These are phyloP conservation scores for Polyodon spathula DNA, from an alignment of 2,113 vertebrate genomes.

Conservation along the genomic window DNA sequence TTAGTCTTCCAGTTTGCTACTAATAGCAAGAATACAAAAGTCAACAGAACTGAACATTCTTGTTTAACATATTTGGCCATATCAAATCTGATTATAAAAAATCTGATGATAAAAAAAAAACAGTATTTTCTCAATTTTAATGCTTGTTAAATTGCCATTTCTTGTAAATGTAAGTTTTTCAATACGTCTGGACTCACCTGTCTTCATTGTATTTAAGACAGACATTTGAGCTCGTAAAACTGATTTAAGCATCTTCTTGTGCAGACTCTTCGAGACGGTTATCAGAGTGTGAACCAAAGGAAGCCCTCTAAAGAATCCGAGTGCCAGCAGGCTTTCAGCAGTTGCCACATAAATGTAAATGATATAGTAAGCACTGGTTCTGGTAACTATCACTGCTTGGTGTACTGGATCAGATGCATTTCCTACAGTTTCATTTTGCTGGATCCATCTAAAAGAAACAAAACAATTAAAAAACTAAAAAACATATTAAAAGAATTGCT, in stretches of 20 bases:
- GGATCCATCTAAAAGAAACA: slow-evolving; percentile 36
- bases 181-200: slow-evolving; percentile 58
- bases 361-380: slow-evolving; percentile 76
- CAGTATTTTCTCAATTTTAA: too few relatives aligned
- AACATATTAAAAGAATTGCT: too few relatives aligned
- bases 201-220: slow-evolving; percentile 81
- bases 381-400: slow-evolving; percentile 62
- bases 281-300: slow-evolving; percentile 87
- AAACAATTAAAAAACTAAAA: slow-evolving; percentile 13
- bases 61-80: too few relatives aligned
- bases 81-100: too few relatives aligned
- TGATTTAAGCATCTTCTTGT: slow-evolving; percentile 82
- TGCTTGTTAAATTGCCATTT: too few relatives aligned
- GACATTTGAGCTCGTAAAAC: slow-evolving; percentile 86
- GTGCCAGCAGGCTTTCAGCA: slow-evolving; percentile 80
- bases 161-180: too few relatives aligned
- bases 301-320: slow-evolving; percentile 81
- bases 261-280: slow-evolving; percentile 83
- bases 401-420: slow-evolving; percentile 39
- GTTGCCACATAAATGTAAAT: slow-evolving; percentile 93
- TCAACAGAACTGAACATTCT: too few relatives aligned
- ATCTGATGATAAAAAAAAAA: too few relatives aligned
- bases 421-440: slow-evolving; percentile 52
- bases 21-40: too few relatives aligned
- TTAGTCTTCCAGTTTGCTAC: too few relatives aligned